Percentiles rank a stretch among this genome's conserved stretches.
Conservation (phyloP, 2,888 invertebrate species). For the Acronicta psi region DNA sequence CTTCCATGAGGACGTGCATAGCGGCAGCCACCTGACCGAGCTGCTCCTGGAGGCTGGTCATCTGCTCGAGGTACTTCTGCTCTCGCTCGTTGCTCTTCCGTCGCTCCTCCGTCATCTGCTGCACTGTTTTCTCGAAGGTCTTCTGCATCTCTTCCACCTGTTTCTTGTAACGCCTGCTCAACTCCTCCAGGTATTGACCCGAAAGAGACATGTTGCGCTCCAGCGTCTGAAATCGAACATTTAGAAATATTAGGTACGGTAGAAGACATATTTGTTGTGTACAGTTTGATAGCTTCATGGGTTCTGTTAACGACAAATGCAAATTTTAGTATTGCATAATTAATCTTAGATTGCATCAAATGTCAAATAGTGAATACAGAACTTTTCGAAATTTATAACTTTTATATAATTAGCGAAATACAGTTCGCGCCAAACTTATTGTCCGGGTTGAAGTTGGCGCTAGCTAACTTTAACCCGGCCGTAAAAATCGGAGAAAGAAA, state of each 20-base stretch:
- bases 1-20: slow-evolving; percentile 89
- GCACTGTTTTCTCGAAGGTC: slow-evolving; percentile 93
- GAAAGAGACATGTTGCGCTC: slow-evolving; percentile 99
- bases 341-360: too few relatives aligned
- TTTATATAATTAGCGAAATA: too few relatives aligned
- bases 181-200: slow-evolving; percentile 98
- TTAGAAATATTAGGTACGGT: slow-evolving; percentile 5
- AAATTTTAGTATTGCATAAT: too few relatives aligned
- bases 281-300: too few relatives aligned
- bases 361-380: too few relatives aligned
- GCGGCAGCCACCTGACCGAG: slow-evolving; percentile 90
- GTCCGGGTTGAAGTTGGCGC: too few relatives aligned
- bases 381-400: too few relatives aligned
- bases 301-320: too few relatives aligned
- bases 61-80: slow-evolving; percentile 93
- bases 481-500: too few relatives aligned
- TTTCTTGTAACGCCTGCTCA: slow-evolving; percentile 97
- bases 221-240: slow-evolving; percentile 91
- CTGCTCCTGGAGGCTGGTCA: slow-evolving; percentile 91
- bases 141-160: slow-evolving; percentile 98
- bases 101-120: slow-evolving; percentile 92
- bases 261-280: too few relatives aligned
- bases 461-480: too few relatives aligned
- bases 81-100: slow-evolving; percentile 93
- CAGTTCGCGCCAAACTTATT: too few relatives aligned